Evolutionary conservation across 1,140 invertebrate genomes (phyloP).

Genomic region (Drosophila hydei): DNA sequence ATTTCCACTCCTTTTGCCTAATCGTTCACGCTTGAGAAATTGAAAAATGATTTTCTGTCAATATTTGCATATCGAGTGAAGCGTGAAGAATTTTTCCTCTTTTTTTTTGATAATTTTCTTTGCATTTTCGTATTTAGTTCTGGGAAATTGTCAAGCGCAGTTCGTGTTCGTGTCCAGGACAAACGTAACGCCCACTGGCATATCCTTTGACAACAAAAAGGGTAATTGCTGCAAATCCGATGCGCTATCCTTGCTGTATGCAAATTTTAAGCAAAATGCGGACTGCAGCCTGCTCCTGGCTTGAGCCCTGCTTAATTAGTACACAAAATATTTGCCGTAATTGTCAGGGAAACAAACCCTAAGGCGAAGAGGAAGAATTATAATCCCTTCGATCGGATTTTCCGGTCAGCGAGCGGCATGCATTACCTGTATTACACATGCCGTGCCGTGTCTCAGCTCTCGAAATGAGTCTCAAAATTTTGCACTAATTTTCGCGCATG

Average conservation of each 20-base stretch:
- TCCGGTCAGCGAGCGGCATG: conserved; percentile 64
- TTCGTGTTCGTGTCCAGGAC: conserved; percentile 7
- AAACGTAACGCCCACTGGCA: conserved; percentile 60
- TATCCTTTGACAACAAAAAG: conserved; percentile 72
- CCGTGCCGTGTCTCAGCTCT: not conserved
- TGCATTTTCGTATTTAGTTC: conserved; percentile 21
- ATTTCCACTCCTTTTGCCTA: conserved; percentile 53
- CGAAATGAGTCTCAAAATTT: conserved; percentile 26
- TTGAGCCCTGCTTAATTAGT: conserved; percentile 73
- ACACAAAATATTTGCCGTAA: conserved; percentile 83
- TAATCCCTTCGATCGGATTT: conserved; percentile 82
- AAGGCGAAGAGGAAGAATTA: conserved; percentile 36
- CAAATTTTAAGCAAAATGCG: conserved; percentile 49
- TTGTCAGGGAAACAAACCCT: conserved; percentile 55
- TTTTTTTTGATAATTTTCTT: not conserved
- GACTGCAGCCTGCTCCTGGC: not conserved
- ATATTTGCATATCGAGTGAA: conserved; percentile 76
- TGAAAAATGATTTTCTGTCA: conserved; percentile 79
- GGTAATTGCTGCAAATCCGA: conserved; percentile 77
- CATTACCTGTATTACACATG: conserved; percentile 19
- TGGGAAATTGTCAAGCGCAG: conserved; percentile 33
- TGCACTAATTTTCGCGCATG: conserved; percentile 76
- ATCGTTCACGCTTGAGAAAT: conserved; percentile 72
- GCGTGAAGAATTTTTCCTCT: conserved; percentile 47
- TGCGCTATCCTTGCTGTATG: conserved; percentile 42